These are phyloP conservation scores for Drosophila melanocephala DNA, from an alignment of 2,888 invertebrate genomes.

Conservation along the genomic window DNA sequence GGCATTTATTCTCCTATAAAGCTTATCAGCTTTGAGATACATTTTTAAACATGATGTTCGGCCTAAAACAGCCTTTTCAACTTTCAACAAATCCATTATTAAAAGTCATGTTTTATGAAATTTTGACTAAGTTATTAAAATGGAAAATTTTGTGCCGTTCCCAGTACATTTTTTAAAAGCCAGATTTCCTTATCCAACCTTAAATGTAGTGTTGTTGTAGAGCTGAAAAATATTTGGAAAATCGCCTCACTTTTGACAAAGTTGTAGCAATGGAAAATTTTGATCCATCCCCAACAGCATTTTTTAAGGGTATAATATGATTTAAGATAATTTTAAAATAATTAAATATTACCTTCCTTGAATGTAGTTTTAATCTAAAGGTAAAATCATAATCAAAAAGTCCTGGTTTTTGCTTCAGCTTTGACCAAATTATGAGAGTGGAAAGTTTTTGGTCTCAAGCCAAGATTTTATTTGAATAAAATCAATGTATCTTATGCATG, in stretches of 20 bases:
- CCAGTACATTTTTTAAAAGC: background rate
- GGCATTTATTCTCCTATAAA: background rate
- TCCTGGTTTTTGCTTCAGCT: accelerated
- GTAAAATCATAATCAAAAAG: background rate
- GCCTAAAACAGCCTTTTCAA: background rate
- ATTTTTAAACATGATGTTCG: background rate
- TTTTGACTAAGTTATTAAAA: background rate
- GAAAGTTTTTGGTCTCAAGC: background rate
- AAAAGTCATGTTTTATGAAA: background rate
- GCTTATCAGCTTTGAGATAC: background rate
- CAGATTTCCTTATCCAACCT: background rate
- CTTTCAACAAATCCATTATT: background rate
- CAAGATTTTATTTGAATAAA: background rate
- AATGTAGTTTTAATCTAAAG: background rate
- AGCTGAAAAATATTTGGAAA: background rate
- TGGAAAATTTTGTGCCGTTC: background rate
- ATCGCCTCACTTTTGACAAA: background rate
- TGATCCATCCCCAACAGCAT: accelerated
- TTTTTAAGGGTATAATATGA: background rate
- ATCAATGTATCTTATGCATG: background rate
- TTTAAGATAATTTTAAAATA: background rate
- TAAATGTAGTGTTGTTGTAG: background rate
- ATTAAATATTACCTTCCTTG: background rate
- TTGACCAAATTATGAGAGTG: background rate
- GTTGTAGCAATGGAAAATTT: background rate